phyloP scores from a whole-genome alignment of 2,113 vertebrate genomes.

The Xenopus laevis region DNA sequence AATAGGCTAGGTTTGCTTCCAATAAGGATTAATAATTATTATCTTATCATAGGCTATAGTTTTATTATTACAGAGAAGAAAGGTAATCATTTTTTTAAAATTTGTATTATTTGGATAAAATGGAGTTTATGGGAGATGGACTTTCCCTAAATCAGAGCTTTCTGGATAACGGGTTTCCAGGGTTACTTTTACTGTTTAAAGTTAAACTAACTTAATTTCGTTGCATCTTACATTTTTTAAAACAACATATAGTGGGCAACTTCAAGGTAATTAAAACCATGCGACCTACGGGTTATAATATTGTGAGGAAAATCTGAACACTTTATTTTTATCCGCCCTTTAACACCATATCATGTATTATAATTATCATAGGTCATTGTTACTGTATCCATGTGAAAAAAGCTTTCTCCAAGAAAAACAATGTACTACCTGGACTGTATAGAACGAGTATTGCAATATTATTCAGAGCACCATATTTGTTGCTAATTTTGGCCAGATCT shows the following conservation, averaged over 20 bases:
- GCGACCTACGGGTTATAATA: background rate
- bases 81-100: no score
- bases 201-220: no score
- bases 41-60: no score
- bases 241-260: background rate
- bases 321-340: background rate
- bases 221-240: no score
- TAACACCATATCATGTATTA: background rate
- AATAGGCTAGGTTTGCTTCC: no score
- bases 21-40: no score
- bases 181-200: no score
- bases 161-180: no score
- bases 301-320: background rate
- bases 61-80: no score
- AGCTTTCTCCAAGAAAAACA: conserved; percentile 33
- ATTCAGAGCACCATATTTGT: conserved; percentile 52
- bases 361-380: background rate
- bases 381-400: background rate
- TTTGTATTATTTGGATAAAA: no score
- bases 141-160: no score
- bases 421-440: conserved; percentile 22
- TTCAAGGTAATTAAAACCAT: background rate
- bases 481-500: conserved; percentile 30
- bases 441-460: conserved; percentile 23
- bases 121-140: no score